Conservation (phyloP, 30 jellyfish, hydroid and myxozoan genomes). For the Aurelia sp. region DNA sequence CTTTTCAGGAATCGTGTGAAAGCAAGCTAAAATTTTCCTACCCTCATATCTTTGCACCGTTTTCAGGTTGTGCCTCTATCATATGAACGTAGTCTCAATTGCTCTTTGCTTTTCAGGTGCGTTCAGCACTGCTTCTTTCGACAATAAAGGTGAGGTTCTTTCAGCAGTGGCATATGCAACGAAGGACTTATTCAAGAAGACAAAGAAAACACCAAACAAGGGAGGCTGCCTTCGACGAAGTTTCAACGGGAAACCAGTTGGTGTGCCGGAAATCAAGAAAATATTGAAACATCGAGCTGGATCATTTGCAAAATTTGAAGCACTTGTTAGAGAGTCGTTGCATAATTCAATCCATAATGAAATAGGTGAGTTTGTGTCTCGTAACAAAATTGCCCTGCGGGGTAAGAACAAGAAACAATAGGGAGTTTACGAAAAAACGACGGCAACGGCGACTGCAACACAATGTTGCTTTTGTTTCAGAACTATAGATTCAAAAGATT, state of each 20-base stretch:
- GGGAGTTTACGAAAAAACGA: too few relatives aligned
- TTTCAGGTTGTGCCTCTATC: too few relatives aligned
- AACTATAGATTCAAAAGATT: too few relatives aligned
- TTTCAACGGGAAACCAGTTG: slow-evolving; percentile 79
- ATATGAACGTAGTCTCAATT: too few relatives aligned
- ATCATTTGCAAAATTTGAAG: slow-evolving; percentile 58
- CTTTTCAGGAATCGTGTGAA: too few relatives aligned
- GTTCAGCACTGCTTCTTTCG: slow-evolving; percentile 55
- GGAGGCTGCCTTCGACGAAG: slow-evolving; percentile 82
- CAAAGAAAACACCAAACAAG: neutral
- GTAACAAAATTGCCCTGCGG: too few relatives aligned
- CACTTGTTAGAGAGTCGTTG: slow-evolving; percentile 39
- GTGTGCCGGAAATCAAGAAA: slow-evolving; percentile 37
- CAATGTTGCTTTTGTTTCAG: too few relatives aligned
- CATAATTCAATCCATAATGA: slow-evolving; percentile 79
- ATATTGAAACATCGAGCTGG: slow-evolving; percentile 25
- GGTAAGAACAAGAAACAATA: too few relatives aligned
- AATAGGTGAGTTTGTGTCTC: slow-evolving; percentile 63
- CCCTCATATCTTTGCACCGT: too few relatives aligned
- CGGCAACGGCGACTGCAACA: too few relatives aligned
- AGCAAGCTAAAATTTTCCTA: too few relatives aligned
- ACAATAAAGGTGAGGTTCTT: slow-evolving; percentile 34
- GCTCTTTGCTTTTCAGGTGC: slow-evolving; percentile 3
- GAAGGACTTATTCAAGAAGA: neutral
- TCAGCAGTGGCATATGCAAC: slow-evolving; percentile 14